phyloP scores from a whole-genome alignment of 2,797 vertebrate species.

The Propithecus deckenii region DNA sequence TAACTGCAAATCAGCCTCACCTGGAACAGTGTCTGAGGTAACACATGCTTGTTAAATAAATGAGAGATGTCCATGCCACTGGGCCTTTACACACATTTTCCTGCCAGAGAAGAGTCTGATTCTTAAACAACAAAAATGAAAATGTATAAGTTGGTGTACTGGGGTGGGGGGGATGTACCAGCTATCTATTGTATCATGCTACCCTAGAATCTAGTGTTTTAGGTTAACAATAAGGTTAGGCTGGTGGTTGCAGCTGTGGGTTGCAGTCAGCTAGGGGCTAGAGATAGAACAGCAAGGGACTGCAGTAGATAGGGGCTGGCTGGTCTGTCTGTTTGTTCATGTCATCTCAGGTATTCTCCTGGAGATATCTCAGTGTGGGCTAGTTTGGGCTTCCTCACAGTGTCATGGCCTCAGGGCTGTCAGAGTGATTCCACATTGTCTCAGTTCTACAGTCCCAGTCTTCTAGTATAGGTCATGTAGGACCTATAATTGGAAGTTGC shows the following conservation, averaged over 20 bases:
- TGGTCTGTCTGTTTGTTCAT: neutral
- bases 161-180: neutral
- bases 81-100: neutral
- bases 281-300: neutral
- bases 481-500: neutral
- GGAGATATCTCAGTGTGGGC: neutral
- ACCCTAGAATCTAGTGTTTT: neutral
- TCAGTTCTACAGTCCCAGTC: neutral
- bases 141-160: neutral
- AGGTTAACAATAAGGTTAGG: neutral
- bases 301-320: rapidly evolving
- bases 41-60: neutral
- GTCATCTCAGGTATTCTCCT: neutral
- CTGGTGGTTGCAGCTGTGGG: neutral
- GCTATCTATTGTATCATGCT: neutral
- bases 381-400: neutral
- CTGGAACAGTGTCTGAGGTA: neutral
- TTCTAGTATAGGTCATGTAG: neutral
- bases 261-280: neutral
- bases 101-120: neutral
- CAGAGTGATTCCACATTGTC: neutral
- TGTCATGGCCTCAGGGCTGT: neutral
- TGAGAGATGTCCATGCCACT: neutral
- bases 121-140: neutral
- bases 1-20: neutral